Conservation (phyloP, 2,888 invertebrate genomes). For the Philaethria dido region DNA sequence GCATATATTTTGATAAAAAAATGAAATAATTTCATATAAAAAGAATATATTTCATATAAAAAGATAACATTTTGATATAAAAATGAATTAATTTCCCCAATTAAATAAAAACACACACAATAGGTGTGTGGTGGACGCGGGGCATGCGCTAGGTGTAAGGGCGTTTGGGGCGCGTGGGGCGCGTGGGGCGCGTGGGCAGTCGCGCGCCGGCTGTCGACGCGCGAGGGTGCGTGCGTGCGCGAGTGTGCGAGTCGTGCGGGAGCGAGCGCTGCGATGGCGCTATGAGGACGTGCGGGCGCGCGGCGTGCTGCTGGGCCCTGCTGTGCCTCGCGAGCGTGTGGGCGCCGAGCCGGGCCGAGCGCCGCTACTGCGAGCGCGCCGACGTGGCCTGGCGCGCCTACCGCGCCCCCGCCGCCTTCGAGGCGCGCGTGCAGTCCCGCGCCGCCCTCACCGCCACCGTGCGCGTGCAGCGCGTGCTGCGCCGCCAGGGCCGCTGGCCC, state of each 20-base stretch:
- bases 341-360: conserved; percentile 60
- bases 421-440: conserved; percentile 76
- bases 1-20: too few relatives aligned
- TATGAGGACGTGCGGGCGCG: conserved; percentile 79
- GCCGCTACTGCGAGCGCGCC: conserved; percentile 81
- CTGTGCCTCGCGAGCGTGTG: conserved; percentile 68
- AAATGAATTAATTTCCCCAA: too few relatives aligned
- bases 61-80: too few relatives aligned
- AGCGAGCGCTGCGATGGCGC: conserved; percentile 75
- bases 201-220: conserved; percentile 77
- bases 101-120: too few relatives aligned
- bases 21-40: too few relatives aligned
- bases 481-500: conserved; percentile 75
- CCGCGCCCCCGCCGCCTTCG: conserved; percentile 80
- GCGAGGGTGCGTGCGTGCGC: conserved; percentile 54
- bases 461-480: conserved; percentile 72
- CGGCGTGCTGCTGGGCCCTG: conserved; percentile 78
- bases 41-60: not conserved
- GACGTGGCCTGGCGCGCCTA: conserved; percentile 82
- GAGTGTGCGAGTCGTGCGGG: conserved; percentile 52
- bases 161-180: conserved; percentile 56
- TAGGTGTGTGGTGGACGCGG: too few relatives aligned
- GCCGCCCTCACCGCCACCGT: conserved; percentile 70
- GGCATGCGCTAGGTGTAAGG: too few relatives aligned
- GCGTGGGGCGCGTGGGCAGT: conserved; percentile 63